Base-by-base conservation (phyloP, 2,888 invertebrate species). In the Tethea ocularis region DNA sequence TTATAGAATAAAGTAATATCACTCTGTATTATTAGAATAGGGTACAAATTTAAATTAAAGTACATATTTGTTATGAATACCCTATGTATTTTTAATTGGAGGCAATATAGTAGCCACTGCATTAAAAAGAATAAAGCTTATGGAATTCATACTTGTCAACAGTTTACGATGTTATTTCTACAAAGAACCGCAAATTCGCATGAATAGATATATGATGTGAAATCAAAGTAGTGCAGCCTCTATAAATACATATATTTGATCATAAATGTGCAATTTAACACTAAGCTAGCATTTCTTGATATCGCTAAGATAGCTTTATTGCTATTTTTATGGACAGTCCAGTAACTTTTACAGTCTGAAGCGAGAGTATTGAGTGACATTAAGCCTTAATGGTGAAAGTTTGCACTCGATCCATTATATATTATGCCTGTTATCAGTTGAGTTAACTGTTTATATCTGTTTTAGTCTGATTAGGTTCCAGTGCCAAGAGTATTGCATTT, bases 221-320 rank as follows among this genome's bases (percentile, higher is more conserved):
- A 4, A 24, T 24, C 24, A n/a, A n/a, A n/a, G n/a, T n/a, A n/a
- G n/a, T n/a, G 15, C 13, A 11, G n/a, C 36, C 15, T 36, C 5
- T 15, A 1, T 2, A 15, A 58, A 56, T 69, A 61, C 55, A 66
- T 64, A 66, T 69, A 66, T 64, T 78, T 67, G 71, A 76, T 69
- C 72, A 69, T 78, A 78, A 77, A 76, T 74, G 63, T 75, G 75
- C 75, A 78, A 66, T 69, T 61, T 59, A 64, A 71, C 70, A 62
- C 64, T 64, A 67, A 75, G 72, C 72, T 72, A 77, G 74, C 72
- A 67, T 46, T 46, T 20, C 46, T 20, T 20, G 20, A 22, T 75
- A 77, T 80, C 75, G 77, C 74, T 69, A 74, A 76, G 76, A 80
- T 77, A 68, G 72, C 46, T 83, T 85, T 83, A 86, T 77, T 61